A percentile compares a stretch with the other conserved stretches of the same genome.
phyloP scores from a whole-genome alignment of 2,888 invertebrate species.

The Sclerodermus sp. region DNA sequence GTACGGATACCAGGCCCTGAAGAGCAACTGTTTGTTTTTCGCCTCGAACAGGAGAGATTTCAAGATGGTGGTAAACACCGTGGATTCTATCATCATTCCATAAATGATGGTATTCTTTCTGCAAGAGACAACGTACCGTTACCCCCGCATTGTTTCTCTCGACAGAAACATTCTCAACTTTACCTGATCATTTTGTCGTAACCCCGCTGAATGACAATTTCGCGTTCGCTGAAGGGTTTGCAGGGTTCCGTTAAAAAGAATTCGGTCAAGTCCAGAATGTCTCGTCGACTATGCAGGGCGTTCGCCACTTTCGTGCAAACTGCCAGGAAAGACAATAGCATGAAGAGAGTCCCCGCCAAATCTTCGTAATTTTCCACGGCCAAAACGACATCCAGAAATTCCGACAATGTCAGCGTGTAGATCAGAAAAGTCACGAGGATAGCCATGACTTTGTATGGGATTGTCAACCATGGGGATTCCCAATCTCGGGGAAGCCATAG shows the following conservation, averaged over 20 bases:
- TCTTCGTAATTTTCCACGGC: constrained; percentile 14
- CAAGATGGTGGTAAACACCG: neutral
- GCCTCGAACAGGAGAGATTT: neutral
- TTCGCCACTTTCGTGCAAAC: constrained; percentile 11
- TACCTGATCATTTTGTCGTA: constrained; percentile 17
- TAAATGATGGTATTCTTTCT: constrained; percentile 8
- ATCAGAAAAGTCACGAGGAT: constrained; percentile 11
- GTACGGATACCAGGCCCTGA: constrained; percentile 12
- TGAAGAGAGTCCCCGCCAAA: constrained; percentile 24
- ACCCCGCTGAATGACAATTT: constrained; percentile 10
- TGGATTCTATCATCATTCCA: constrained; percentile 7
- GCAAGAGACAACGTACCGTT: too few relatives aligned
- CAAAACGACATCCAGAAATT: constrained; percentile 20
- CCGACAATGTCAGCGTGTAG: constrained; percentile 8
- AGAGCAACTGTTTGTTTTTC: neutral
- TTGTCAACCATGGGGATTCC: constrained; percentile 11
- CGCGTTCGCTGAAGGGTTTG: constrained; percentile 1
- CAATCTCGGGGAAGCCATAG: constrained; percentile 19
- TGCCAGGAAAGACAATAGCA: constrained; percentile 19
- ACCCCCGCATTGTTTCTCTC: too few relatives aligned
- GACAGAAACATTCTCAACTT: neutral
- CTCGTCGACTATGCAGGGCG: neutral
- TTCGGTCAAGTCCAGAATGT: constrained; percentile 9
- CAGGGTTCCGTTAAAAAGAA: constrained; percentile 8
- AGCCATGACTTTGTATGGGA: constrained; percentile 19